Evolutionary conservation across 2,113 vertebrate species (phyloP).

Genomic region (Jacana jacana): DNA sequence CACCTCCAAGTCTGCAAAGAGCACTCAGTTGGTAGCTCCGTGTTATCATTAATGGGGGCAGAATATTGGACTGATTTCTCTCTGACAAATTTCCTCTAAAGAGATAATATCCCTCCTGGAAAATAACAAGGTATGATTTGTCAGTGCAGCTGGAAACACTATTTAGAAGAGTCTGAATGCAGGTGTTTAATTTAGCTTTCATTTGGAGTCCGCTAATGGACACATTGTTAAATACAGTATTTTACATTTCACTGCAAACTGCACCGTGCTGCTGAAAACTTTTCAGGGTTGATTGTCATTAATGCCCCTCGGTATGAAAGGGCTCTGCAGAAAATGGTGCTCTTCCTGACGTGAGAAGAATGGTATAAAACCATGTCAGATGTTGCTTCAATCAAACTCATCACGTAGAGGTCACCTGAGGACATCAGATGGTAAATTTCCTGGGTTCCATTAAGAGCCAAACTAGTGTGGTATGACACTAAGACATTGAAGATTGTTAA

Average conservation of each 20-base stretch:
- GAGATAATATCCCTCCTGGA: neutral
- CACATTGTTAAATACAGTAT: neutral
- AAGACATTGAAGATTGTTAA: neutral
- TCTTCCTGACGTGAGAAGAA: neutral
- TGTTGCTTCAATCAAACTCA: neutral
- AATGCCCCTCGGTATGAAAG: neutral
- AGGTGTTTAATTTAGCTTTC: slow-evolving; percentile 39
- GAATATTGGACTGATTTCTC: neutral
- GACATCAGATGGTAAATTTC: neutral
- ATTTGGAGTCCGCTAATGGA: neutral
- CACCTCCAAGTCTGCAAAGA: neutral
- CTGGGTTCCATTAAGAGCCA: neutral
- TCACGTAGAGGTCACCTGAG: neutral
- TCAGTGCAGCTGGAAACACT: neutral
- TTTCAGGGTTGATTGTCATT: neutral
- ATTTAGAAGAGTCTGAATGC: neutral
- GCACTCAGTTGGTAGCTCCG: rapidly evolving
- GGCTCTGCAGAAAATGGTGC: neutral
- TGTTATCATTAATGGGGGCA: neutral
- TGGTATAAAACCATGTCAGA: neutral
- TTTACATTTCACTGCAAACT: slow-evolving; percentile 16
- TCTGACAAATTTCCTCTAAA: slow-evolving; percentile 12
- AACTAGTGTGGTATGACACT: neutral
- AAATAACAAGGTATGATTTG: slow-evolving; percentile 20
- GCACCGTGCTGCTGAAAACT: neutral